Evolutionary conservation across 1,140 invertebrate genomes (phyloP), one percentile per base, ranked within the genome.

Genomic region (Nasonia vitripennis): DNA sequence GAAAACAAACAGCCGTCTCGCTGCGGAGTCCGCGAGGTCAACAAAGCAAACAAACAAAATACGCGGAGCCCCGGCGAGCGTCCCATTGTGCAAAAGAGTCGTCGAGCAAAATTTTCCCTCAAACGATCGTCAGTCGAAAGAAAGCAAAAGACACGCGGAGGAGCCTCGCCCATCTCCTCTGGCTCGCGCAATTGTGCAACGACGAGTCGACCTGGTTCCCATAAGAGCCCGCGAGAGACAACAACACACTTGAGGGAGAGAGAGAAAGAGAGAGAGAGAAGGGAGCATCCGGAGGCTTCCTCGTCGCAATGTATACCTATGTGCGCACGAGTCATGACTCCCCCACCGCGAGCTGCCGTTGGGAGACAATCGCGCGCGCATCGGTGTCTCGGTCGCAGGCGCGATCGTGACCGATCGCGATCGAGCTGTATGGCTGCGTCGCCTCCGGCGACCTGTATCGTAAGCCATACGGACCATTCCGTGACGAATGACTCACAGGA

Each of bases 191-290:
- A 71, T 84, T 84, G 75, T 79, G 77, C 67, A 78, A 79, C 82
- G 34, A 70, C 68, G 86, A 85, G 73, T 87, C 89, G 89, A 89
- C 90, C 89, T 89, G 88, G 86, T 91, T 91, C 91, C 89, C 91
- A 91, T 91, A 91, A 91, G 88, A 87, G 41, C 41, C 41, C 41
- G 74, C 85, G 51, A 41, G 51, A 70, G 67, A 70, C 84, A 48
- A 20, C 78, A 31, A 45, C 67, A 80, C 82, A 74, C 51, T 83
- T 84, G 74, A 70, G 78, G 77, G 81, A 81, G 68, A 67, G 62
- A 83, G 51, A 55, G 77, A 84, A 84, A 81, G 81, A 81, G 68
- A 68, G 62, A 83, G 51, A 45, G 77, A 81, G 86, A 81, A 81
- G 73, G 31, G 80, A 81, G 68, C 80, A 81, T 81, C 70, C 68